Evolutionary conservation across 1,140 invertebrate genomes (phyloP), one percentile per base, ranked within the genome.

Genomic region (Polyergus mexicanus): DNA sequence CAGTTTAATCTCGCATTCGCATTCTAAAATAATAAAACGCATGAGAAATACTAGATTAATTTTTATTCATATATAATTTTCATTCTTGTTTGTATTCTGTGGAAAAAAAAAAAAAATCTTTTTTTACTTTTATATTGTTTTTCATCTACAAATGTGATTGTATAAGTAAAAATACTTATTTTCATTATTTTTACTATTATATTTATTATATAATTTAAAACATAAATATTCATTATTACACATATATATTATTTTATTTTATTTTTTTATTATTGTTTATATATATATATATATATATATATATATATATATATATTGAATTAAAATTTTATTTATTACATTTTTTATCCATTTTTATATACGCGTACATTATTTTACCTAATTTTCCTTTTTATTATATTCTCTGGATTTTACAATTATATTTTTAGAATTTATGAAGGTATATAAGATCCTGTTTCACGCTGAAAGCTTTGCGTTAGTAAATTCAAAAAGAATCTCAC

Each of bases 381-480:
- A 3, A 16, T 32, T 74, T 22, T 56, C 32, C 28, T 58, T 74
- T n/a, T n/a, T 5, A 16, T 56, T 38, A 58, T 74, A 56, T 75
- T 41, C 41, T 41, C 19, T 25, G 1, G 1, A 10, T 41, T 35
- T 58, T 19, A 16, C 41, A 75, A 38, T 58, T 25, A 0, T 38
- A 25, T 41, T 16, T 6, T 60, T 7, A 58, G 7, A 75, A 58
- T 41, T 3, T 60, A 38, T 75, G 7, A 16, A 19, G 16, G 25
- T 75, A 25, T 38, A 60, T 75, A 60, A 11, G 6, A 75, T n/a
- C 54, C 35, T 3, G 32, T 58, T 75, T 60, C 4, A 7, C 11
- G 54, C 11, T 58, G 74, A 60, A 84, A 86, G 76, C 69, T 75
- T 83, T 51, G 60, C 76, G 58, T 80, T 83, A 28, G 85, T 60